Conservation (phyloP, 2,888 invertebrate species). For the Acrobasis suavella region DNA sequence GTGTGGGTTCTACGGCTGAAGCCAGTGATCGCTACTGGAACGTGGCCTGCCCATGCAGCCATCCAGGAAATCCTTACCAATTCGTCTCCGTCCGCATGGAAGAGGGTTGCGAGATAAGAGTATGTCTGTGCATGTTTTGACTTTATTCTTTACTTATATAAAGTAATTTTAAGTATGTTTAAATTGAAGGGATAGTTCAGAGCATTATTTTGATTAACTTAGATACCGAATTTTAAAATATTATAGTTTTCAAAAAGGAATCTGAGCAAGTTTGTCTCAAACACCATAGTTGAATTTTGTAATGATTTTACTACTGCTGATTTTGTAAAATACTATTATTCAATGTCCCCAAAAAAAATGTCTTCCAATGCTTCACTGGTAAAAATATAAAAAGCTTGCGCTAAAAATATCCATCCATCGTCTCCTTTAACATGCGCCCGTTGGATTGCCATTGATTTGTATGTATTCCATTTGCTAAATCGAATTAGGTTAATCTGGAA, state of each 20-base stretch:
- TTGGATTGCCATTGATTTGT: constrained; percentile 18
- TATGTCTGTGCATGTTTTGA: not conserved
- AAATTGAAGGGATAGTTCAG: too few species aligned
- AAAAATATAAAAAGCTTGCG: not conserved
- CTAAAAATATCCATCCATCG: constrained; percentile 5
- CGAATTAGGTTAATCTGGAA: constrained; percentile 21
- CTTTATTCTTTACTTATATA: too few species aligned
- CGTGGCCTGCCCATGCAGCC: constrained; percentile 9
- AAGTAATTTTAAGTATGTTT: too few species aligned
- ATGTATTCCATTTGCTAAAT: constrained; percentile 22
- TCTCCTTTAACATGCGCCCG: constrained; percentile 18
- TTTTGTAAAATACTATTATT: not conserved
- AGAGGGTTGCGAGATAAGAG: not conserved
- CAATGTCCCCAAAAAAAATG: not conserved
- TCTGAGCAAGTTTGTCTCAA: too few species aligned
- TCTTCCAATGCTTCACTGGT: not conserved
- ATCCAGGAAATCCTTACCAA: constrained; percentile 17
- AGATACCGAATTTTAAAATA: too few species aligned
- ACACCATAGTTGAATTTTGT: too few species aligned
- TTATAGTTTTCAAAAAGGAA: too few species aligned
- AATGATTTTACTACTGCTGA: too few species aligned
- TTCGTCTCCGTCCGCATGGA: constrained; percentile 7
- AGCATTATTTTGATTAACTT: too few species aligned
- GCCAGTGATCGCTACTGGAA: constrained; percentile 12
- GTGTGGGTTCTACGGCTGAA: not conserved